Base-by-base conservation (phyloP, 2,797 vertebrate genomes). In the Tachyglossus aculeatus region DNA sequence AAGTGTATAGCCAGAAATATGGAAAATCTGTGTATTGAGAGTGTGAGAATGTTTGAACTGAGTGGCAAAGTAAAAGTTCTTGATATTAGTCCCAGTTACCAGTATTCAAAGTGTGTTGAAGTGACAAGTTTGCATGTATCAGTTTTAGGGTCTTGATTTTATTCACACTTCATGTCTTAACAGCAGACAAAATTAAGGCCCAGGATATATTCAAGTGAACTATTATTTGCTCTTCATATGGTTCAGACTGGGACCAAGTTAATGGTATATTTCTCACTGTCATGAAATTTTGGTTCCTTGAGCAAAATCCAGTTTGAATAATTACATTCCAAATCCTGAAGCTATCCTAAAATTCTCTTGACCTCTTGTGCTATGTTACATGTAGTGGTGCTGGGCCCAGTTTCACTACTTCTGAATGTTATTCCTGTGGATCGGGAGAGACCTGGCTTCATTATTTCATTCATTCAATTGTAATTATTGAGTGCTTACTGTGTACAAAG, bases 1-100 rank as follows among this genome's bases (percentile, higher is more conserved):
- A 94, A 97, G 98, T 96, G 81, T 85, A 59, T 80, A 65, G 25
- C 21, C 24, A 71, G 54, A 77, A 66, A 29, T 80, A 52, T 74
- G 69, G 74, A 77, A 56, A 85, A 61, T 24, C 34, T 81, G 61
- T 86, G 58, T 78, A 66, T n/a, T n/a, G n/a, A n/a, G 71, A 64
- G 87, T 61, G 67, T 78, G 48, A 76, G 37, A 39, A 80, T 43
- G 50, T 71, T 86, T 80, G n/a, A 78, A 80, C 29, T 74, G 59
- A 25, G 12, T 71, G 61, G 56, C 65, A 38, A 81, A 64, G 67
- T 71, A 75, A 63, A 71, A 81, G 53, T 81, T 76, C 79, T 74
- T 81, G 80, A 36, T 21, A 12, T 74, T 88, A 69, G 78, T 84
- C 80, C 65, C 71, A 58, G 66, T 59, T 80, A 82, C 83, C 80